Percentiles rank a stretch among this genome's conserved stretches.
Conservation (phyloP, 2,888 invertebrate genomes). For the Panzeria rudis region DNA sequence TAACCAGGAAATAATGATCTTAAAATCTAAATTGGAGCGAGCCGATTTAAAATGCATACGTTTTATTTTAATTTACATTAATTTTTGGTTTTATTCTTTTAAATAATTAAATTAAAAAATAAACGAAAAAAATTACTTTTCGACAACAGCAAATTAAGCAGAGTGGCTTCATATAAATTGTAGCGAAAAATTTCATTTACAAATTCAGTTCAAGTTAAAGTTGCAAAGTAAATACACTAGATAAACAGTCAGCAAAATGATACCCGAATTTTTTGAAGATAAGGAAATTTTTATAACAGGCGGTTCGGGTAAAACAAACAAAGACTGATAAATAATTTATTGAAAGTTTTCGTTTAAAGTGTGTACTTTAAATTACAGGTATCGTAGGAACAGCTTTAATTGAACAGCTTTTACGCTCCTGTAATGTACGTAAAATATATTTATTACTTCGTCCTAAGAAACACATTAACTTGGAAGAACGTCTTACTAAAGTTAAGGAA, state of each 20-base stretch:
- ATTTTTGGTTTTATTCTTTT: no score
- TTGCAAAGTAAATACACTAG: no score
- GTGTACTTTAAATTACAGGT: conserved; percentile 84
- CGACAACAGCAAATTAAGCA: no score
- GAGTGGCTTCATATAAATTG: no score
- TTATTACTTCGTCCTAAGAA: conserved; percentile 90
- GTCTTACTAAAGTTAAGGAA: conserved; percentile 86
- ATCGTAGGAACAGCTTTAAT: conserved; percentile 95
- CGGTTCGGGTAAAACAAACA: conserved; percentile 80
- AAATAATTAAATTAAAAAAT: no score
- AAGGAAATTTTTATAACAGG: conserved; percentile 92
- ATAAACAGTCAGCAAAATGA: conserved; percentile 18
- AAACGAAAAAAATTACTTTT: no score
- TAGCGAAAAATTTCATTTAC: not conserved
- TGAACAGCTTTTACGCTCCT: conserved; percentile 94
- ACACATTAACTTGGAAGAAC: conserved; percentile 85
- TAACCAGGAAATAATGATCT: no score
- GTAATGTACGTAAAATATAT: conserved; percentile 91
- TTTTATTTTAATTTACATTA: no score
- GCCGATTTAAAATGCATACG: no score
- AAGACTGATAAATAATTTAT: not conserved
- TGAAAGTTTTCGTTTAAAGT: not conserved
- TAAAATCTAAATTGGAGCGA: no score
- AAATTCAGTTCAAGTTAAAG: no score
- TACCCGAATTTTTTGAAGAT: conserved; percentile 86